Base-by-base conservation (phyloP, 1,140 invertebrate species). In the Euwallacea fornicatus region DNA sequence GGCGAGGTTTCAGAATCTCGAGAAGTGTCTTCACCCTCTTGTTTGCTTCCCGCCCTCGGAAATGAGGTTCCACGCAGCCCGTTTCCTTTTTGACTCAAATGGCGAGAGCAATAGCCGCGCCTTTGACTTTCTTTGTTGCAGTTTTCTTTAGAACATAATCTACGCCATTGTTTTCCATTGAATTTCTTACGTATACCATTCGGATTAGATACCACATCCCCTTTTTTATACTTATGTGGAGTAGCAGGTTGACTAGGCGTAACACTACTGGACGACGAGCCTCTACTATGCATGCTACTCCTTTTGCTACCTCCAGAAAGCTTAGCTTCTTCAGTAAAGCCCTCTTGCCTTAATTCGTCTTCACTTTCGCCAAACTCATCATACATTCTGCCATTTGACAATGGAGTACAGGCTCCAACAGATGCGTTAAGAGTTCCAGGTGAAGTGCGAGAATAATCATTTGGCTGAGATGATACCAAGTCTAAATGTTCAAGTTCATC, bases 51-150 rank as follows among this genome's bases (percentile, higher is more conserved):
- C 74, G 84, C 83, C 33, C 86, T 81, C 8, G 84, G 82, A 42
- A 79, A 80, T 43, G 75, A 75, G 33, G 76, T 77, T 65, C 76
- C 76, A 81, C 85, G 64, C 80, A 84, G 73, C 80, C 83, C 85
- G 75, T 88, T 90, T 13, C 93, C 93, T 79, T 94, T 91, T 71
- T 96, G 85, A 77, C 93, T 97, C 71, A 99, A 88, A 86, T 99
- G 97, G 59, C 97, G 84, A 16, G 97, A 99, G 83, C 97, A 99
- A 83, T 90, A 99, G 7, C 97, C 97, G 72, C 96, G 86, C 46
- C 97, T 85, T 84, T 99, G 97, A 76, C 96, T 98, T 85, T 99
- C 97, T 85, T 99, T 99, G n/a, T 90, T 93, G 83, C 97, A 99
- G 66, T 93, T 93, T 80, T 96, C 93, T 82, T 93, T 95, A 0